phyloP scores from a whole-genome alignment of 2,888 invertebrate genomes.

The Pachliopta kotzebuea region DNA sequence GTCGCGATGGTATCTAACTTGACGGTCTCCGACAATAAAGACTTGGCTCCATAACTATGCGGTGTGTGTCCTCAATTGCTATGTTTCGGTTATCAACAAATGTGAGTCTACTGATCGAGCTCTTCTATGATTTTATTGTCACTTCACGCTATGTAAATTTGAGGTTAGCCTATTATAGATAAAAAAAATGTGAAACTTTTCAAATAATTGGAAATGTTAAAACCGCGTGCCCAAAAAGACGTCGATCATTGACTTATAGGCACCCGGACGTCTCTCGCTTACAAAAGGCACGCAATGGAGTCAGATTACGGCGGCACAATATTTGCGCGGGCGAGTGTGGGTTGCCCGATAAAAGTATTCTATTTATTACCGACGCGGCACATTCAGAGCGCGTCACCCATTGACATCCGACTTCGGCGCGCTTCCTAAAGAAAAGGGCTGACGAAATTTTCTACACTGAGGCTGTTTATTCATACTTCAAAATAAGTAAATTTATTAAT shows the following conservation, averaged over 20 bases:
- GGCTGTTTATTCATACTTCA: no score
- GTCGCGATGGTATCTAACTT: no score
- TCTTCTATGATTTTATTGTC: no score
- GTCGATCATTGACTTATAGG: slow-evolving; percentile 35
- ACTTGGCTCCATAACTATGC: no score
- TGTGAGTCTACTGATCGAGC: no score
- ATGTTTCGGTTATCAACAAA: no score
- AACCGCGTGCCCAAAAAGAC: slow-evolving; percentile 19
- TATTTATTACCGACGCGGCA: slow-evolving; percentile 73
- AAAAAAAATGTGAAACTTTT: slow-evolving; percentile 3
- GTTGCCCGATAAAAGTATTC: slow-evolving; percentile 76
- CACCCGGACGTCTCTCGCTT: slow-evolving; percentile 34
- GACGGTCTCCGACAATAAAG: no score
- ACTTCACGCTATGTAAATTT: no score
- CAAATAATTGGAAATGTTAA: slow-evolving; percentile 18
- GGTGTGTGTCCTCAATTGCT: no score
- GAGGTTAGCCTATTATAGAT: no score
- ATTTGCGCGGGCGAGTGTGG: slow-evolving; percentile 66
- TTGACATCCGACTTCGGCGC: slow-evolving; percentile 68
- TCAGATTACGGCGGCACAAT: slow-evolving; percentile 59
- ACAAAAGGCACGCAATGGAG: slow-evolving; percentile 41
- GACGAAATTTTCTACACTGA: slow-evolving; percentile 23
- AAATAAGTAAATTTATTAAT: no score
- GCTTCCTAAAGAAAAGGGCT: slow-evolving; percentile 52
- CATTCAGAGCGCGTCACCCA: slow-evolving; percentile 74